Conservation (phyloP, 2,797 vertebrate genomes). For the Artibeus jamaicensis region DNA sequence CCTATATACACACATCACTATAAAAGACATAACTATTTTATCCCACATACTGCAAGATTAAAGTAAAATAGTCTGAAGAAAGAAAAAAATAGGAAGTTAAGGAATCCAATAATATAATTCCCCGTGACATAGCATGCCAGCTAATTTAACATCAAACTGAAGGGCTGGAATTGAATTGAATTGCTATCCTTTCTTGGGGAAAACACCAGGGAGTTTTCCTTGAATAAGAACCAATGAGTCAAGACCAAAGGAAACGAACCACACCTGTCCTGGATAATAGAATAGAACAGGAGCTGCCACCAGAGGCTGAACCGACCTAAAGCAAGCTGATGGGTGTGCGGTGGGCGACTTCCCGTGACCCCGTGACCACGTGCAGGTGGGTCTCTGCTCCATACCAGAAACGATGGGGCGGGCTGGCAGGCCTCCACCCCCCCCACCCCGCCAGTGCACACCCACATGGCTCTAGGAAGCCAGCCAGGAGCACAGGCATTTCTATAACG, state of each 20-base stretch:
- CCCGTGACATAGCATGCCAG: not conserved
- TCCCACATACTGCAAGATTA: not conserved
- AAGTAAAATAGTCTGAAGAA: conserved; percentile 2
- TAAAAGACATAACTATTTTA: not conserved
- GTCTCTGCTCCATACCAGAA: not conserved
- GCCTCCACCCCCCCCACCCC: not conserved
- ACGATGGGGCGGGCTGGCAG: not conserved
- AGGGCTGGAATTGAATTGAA: not conserved
- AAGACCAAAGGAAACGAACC: not conserved
- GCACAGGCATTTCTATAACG: not conserved
- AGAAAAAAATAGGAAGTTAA: not conserved
- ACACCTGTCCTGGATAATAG: not conserved
- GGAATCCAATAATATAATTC: conserved; percentile 22
- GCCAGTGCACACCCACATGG: not conserved
- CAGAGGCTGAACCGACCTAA: not conserved
- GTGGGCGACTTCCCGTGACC: not conserved
- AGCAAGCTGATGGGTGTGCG: not conserved
- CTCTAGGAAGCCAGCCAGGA: not conserved
- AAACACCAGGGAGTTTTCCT: not conserved
- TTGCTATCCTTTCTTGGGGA: not conserved
- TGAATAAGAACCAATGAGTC: not conserved
- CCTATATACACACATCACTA: not conserved
- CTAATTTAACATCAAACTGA: conserved; percentile 32
- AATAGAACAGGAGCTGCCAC: not conserved
- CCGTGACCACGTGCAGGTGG: not conserved